Evolutionary conservation across 2,888 invertebrate genomes (phyloP).

Genomic region (Rotaria magnacalcarata): DNA sequence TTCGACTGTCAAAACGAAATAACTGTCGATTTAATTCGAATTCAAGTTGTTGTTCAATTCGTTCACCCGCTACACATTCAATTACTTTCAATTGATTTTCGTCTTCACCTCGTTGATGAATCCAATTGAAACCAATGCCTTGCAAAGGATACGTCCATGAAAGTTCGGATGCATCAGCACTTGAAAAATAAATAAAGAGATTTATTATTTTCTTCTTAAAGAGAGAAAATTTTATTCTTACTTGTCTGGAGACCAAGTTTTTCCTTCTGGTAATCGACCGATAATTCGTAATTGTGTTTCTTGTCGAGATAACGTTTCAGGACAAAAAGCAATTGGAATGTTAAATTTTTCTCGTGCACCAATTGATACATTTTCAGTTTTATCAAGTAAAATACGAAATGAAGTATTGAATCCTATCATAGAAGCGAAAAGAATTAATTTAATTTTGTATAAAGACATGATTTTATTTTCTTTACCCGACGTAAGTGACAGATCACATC

Average conservation of each 20-base stretch:
- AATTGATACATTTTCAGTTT: constrained; percentile 50
- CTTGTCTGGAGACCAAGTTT: constrained; percentile 19
- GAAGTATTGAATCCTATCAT: constrained; percentile 43
- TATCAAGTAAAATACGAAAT: constrained; percentile 55
- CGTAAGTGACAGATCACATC: constrained; percentile 41
- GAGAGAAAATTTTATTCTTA: not conserved
- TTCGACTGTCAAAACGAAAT: constrained; percentile 1
- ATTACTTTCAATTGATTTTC: not conserved
- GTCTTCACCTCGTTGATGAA: not conserved
- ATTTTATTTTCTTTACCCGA: not conserved
- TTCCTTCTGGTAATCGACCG: constrained; percentile 7
- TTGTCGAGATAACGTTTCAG: constrained; percentile 48
- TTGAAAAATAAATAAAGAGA: not conserved
- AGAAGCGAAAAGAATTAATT: not conserved
- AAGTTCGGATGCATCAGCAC: constrained; percentile 11
- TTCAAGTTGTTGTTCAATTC: constrained; percentile 33
- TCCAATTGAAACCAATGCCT: constrained; percentile 2
- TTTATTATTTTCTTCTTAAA: not conserved
- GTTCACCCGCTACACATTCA: constrained; percentile 12
- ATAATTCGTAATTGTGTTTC: constrained; percentile 28
- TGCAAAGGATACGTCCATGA: constrained; percentile 33
- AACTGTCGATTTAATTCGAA: not conserved
- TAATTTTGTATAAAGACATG: not conserved
- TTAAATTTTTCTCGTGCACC: constrained; percentile 57
- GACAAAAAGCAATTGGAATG: constrained; percentile 58